phyloP scores from a whole-genome alignment of 1,140 invertebrate genomes.

The Anastrepha obliqua region DNA sequence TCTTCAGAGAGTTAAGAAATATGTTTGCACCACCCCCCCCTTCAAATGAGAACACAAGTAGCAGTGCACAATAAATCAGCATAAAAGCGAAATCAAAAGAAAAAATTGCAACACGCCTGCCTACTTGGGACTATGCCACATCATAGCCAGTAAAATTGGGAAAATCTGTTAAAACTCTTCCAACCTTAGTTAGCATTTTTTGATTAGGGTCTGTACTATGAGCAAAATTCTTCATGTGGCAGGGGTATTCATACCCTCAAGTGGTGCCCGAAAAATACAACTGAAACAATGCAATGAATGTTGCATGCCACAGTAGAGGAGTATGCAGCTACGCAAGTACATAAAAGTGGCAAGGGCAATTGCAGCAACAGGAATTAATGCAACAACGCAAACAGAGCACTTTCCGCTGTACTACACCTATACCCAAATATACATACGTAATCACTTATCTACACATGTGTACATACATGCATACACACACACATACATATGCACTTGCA shows the following conservation, averaged over 20 bases:
- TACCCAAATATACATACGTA: no score
- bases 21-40: neutral
- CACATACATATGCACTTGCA: neutral
- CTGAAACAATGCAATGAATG: constrained; percentile 19
- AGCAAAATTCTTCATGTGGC: neutral
- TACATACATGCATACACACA: neutral
- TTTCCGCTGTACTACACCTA: neutral
- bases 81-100: neutral
- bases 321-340: neutral
- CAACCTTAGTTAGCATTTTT: constrained; percentile 21
- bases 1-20: neutral
- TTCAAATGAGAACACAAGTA: neutral
- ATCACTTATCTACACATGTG: neutral
- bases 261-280: constrained; percentile 1
- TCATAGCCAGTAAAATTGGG: neutral
- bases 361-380: constrained; percentile 26
- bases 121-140: neutral
- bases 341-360: constrained; percentile 7
- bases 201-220: neutral
- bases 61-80: neutral
- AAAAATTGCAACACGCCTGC: neutral
- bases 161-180: constrained; percentile 11
- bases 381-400: constrained; percentile 1
- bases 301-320: neutral
- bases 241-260: constrained; percentile 9